Conservation (phyloP, 2,797 vertebrate species). For the Notamacropus eugenii region DNA sequence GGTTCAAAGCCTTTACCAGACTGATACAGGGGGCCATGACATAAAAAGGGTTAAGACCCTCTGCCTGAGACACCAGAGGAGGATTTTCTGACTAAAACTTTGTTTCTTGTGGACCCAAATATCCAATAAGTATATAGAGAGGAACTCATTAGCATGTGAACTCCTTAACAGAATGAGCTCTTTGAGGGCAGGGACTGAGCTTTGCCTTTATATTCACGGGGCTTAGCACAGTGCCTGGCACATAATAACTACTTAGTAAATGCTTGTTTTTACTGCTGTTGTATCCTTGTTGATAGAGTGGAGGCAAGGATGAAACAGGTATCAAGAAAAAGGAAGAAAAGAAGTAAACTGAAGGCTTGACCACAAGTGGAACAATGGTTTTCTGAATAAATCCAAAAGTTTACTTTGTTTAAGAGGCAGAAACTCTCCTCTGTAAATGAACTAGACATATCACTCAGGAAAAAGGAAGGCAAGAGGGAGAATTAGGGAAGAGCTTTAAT, state of each 20-base stretch:
- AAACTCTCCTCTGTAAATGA: neutral
- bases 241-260: neutral
- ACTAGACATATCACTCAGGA: neutral
- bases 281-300: neutral
- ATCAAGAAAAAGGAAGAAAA: neutral
- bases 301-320: neutral
- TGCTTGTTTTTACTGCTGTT: neutral
- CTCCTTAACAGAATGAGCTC: neutral
- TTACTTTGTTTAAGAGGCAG: neutral
- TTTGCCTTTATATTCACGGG: neutral
- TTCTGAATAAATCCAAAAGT: neutral
- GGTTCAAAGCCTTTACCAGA: neutral
- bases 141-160: neutral
- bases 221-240: neutral
- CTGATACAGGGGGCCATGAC: neutral
- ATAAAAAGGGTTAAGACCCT: neutral
- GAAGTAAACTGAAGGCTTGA: neutral
- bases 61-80: neutral
- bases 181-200: neutral
- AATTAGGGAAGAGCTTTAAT: neutral
- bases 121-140: neutral
- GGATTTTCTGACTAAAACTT: neutral
- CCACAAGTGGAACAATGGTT: neutral
- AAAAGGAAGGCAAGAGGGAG: neutral
- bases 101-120: neutral